Percentiles rank a stretch among this genome's conserved stretches.
Evolutionary conservation across 2,888 invertebrate species (phyloP).

Genomic region (Sussaba pulchella): DNA sequence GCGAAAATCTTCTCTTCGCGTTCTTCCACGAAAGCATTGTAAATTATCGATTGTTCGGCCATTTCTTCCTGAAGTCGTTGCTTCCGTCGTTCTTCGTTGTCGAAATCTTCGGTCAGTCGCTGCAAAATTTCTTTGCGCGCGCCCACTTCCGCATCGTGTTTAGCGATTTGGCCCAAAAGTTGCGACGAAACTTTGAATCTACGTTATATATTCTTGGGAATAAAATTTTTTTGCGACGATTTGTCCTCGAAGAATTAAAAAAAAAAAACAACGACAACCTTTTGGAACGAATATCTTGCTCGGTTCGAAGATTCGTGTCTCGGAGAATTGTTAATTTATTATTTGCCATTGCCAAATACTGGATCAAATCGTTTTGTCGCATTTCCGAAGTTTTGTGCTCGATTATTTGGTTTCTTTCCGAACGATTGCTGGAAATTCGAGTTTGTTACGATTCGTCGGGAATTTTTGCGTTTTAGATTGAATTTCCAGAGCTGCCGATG

Average conservation of each 20-base stretch:
- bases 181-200: conserved; percentile 65
- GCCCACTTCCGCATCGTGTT: conserved; percentile 65
- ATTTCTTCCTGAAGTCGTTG: conserved; percentile 58
- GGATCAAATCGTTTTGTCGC: conserved; percentile 57
- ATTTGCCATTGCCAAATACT: conserved; percentile 47
- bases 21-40: conserved; percentile 48
- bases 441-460: too few relatives aligned
- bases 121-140: conserved; percentile 48
- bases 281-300: conserved; percentile 62
- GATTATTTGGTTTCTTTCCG: conserved; percentile 58
- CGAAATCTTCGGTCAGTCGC: conserved; percentile 41
- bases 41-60: conserved; percentile 39
- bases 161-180: conserved; percentile 53
- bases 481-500: neutral
- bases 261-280: too few relatives aligned
- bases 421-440: conserved; percentile 56
- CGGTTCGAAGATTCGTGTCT: conserved; percentile 50
- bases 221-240: conserved; percentile 14
- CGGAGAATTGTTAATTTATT: conserved; percentile 51
- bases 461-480: neutral
- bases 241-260: neutral
- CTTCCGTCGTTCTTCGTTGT: conserved; percentile 21
- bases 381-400: conserved; percentile 59
- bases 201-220: neutral
- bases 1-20: conserved; percentile 40